Conservation (phyloP, 2,113 vertebrate genomes). For the rabbit (Oryctolagus cuniculus) region mOryCun1.1 NC_091442.1:26265501-26266000, state of each 20-base stretch:
- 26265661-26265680: neutral
- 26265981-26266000: neutral
- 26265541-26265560: neutral
- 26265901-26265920: neutral
- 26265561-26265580: neutral
- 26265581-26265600: neutral
- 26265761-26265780: no score
- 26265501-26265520: neutral
- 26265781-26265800: neutral
- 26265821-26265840: neutral
- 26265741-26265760: neutral
- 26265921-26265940: neutral
- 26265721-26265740: slow-evolving; percentile 29
- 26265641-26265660: neutral
- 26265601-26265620: neutral
- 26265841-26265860: neutral
- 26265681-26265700: neutral
- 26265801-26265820: neutral
- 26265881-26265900: neutral
- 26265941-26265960: neutral
- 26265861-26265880: neutral
- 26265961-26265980: neutral
- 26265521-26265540: neutral
- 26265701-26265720: neutral
- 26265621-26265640: neutral